Conservation (phyloP, 1,140 invertebrate species). For the Formica exsecta region DNA sequence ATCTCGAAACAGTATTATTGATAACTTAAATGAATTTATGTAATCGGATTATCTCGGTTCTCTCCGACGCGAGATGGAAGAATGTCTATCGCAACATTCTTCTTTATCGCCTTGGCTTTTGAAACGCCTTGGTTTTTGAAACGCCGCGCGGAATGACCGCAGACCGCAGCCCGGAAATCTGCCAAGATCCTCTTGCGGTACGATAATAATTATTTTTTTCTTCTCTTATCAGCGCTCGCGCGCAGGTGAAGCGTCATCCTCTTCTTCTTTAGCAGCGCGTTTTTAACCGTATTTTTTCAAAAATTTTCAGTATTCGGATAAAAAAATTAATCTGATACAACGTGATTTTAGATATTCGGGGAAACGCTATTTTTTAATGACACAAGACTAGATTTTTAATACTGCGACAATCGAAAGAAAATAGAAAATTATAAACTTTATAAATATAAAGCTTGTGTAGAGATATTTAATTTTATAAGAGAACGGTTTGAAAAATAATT, state of each 20-base stretch:
- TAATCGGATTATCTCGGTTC: constrained; percentile 12
- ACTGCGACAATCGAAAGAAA: not conserved
- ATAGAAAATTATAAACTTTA: not conserved
- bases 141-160: constrained; percentile 33
- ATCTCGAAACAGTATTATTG: constrained; percentile 1
- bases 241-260: constrained; percentile 34
- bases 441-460: not conserved
- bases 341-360: not conserved
- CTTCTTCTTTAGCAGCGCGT: not conserved
- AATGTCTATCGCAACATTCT: not conserved
- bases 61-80: not conserved
- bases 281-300: not conserved
- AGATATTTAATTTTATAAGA: not conserved
- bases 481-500: constrained; percentile 7
- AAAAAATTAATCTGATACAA: not conserved
- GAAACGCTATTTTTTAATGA: too few relatives aligned
- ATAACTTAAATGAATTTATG: not conserved
- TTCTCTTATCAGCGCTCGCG: constrained; percentile 32
- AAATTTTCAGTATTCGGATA: constrained; percentile 5
- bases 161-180: constrained; percentile 54
- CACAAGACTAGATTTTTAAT: not conserved
- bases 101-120: constrained; percentile 23
- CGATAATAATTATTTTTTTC: constrained; percentile 57
- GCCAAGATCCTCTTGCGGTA: constrained; percentile 25
- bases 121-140: not conserved